phyloP scores from a whole-genome alignment of 1,140 invertebrate genomes.

The Olivierus martensii region DNA sequence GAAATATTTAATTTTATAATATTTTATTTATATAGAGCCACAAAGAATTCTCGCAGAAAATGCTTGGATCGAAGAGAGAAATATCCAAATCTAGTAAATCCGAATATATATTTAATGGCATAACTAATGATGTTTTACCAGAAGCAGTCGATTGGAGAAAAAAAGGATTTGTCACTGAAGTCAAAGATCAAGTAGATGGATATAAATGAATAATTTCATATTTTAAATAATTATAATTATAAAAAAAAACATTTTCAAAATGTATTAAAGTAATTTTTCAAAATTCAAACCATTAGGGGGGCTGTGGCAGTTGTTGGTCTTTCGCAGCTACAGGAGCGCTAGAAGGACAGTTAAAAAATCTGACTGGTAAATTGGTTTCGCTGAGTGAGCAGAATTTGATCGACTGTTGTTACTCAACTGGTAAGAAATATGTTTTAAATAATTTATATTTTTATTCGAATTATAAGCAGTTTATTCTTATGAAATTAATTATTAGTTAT shows the following conservation, averaged over 20 bases:
- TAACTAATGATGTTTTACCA: slow-evolving; percentile 57
- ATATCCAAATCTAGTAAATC: background rate
- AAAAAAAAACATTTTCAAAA: background rate
- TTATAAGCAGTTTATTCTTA: slow-evolving; percentile 30
- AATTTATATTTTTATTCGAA: slow-evolving; percentile 23
- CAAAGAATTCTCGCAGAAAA: slow-evolving; percentile 18
- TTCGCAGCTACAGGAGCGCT: slow-evolving; percentile 84
- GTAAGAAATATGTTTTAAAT: slow-evolving; percentile 21
- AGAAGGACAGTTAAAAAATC: slow-evolving; percentile 88
- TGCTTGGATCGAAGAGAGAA: slow-evolving; percentile 18
- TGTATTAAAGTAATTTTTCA: background rate
- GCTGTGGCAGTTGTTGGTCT: slow-evolving; percentile 89
- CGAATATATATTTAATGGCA: slow-evolving; percentile 46
- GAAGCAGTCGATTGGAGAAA: slow-evolving; percentile 69
- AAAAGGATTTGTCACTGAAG: slow-evolving; percentile 52
- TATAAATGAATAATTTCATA: too few species aligned
- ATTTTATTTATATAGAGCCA: slow-evolving; percentile 15
- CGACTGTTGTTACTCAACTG: slow-evolving; percentile 57
- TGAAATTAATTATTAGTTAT: slow-evolving; percentile 43
- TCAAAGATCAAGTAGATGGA: slow-evolving; percentile 68
- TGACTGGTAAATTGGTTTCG: slow-evolving; percentile 65
- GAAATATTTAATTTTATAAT: slow-evolving; percentile 2
- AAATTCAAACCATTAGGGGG: slow-evolving; percentile 25
- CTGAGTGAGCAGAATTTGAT: slow-evolving; percentile 95
- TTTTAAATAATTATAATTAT: too few species aligned